These are phyloP conservation scores for Brachyptera risi DNA, from an alignment of 2,888 invertebrate species.

Conservation along the genomic window DNA sequence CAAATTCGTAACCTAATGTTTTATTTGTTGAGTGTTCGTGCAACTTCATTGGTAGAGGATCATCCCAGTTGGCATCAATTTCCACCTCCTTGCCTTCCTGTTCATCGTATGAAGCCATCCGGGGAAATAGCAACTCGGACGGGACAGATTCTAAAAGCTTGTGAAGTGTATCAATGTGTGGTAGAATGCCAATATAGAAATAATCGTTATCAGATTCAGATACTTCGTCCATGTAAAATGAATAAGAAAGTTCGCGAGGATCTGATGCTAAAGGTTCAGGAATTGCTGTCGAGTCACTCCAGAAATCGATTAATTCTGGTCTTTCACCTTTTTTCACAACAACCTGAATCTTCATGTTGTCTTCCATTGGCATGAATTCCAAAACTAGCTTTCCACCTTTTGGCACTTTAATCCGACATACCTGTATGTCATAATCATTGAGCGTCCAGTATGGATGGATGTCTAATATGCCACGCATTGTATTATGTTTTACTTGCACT, in stretches of 20 bases:
- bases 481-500: background rate
- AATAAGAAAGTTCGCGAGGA: background rate
- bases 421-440: background rate
- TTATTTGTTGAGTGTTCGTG: background rate
- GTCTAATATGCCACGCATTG: background rate
- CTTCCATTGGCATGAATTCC: background rate
- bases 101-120: background rate
- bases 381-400: conserved; percentile 10
- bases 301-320: background rate
- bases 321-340: background rate
- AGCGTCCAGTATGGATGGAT: background rate
- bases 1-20: background rate
- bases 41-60: background rate
- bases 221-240: background rate
- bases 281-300: background rate
- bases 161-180: background rate
- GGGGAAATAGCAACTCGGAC: background rate
- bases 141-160: background rate
- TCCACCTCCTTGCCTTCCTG: background rate
- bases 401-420: background rate
- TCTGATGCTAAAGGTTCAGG: background rate
- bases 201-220: background rate
- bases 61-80: background rate
- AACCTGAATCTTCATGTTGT: background rate
- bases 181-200: background rate